Evolutionary conservation across 2,888 invertebrate genomes (phyloP).

Genomic region (Agrypnus murinus): DNA sequence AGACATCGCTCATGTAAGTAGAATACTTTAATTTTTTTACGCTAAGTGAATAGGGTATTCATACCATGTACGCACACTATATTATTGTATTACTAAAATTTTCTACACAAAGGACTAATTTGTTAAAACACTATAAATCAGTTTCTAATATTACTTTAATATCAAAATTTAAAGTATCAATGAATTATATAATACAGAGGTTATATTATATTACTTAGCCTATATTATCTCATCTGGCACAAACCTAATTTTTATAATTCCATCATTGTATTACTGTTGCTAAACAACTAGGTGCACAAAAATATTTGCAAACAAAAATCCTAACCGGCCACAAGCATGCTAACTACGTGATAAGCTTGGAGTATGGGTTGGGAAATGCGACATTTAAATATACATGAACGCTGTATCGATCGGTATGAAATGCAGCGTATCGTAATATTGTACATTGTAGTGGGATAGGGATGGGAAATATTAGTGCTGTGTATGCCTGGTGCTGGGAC

Average conservation of each 20-base stretch:
- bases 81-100: too few species aligned
- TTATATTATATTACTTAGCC: too few species aligned
- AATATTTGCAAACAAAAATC: slow-evolving; percentile 4
- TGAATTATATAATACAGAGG: too few species aligned
- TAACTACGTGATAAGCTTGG: slow-evolving; percentile 25
- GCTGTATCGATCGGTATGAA: slow-evolving; percentile 45
- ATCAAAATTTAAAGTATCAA: too few species aligned
- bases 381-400: slow-evolving; percentile 39
- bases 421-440: slow-evolving; percentile 39
- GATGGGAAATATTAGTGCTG: slow-evolving; percentile 33
- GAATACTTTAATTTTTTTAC: too few species aligned
- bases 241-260: neutral
- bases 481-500: slow-evolving; percentile 35
- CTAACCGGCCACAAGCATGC: slow-evolving; percentile 22
- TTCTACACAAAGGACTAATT: too few species aligned
- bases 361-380: slow-evolving; percentile 21
- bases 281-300: slow-evolving; percentile 1
- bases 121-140: too few species aligned
- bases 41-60: too few species aligned
- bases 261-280: neutral
- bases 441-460: slow-evolving; percentile 21
- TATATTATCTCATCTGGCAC: too few species aligned
- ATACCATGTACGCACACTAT: too few species aligned
- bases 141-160: too few species aligned
- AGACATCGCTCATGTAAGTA: too few species aligned